Evolutionary conservation across 2,113 vertebrate genomes (phyloP).

Genomic region (Pygoscelis antarcticus): DNA sequence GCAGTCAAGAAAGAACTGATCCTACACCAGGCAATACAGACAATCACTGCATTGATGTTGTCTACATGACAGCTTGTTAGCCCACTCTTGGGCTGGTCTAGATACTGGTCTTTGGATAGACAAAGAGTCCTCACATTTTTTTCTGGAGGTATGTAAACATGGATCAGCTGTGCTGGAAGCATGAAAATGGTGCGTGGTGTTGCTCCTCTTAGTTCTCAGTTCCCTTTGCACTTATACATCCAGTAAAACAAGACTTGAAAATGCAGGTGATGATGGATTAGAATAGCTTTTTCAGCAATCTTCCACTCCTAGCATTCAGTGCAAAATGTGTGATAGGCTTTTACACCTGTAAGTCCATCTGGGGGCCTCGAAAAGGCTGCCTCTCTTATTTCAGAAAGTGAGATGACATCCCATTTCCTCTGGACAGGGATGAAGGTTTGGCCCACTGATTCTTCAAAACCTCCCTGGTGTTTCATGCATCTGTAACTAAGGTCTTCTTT

Average conservation of each 20-base stretch:
- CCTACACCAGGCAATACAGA: not conserved
- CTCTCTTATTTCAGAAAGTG: slow-evolving; percentile 19
- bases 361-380: not conserved
- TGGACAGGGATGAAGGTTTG: not conserved
- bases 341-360: not conserved
- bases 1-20: not conserved
- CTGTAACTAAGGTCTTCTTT: slow-evolving; percentile 20
- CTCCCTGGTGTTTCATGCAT: not conserved
- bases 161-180: not conserved
- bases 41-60: not conserved
- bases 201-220: not conserved
- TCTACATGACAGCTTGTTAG: not conserved
- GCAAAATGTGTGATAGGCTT: not conserved
- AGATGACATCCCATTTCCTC: slow-evolving; percentile 10
- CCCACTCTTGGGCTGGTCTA: not conserved
- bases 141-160: not conserved
- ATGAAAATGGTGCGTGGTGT: not conserved
- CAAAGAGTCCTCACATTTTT: not conserved
- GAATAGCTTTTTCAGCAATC: not conserved
- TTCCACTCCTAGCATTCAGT: not conserved
- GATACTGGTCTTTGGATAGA: not conserved
- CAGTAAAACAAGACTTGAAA: slow-evolving; percentile 24
- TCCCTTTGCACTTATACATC: not conserved
- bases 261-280: not conserved
- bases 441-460: slow-evolving; percentile 6